phyloP scores from a whole-genome alignment of 2,888 invertebrate species.

The Emmelina monodactyla region DNA sequence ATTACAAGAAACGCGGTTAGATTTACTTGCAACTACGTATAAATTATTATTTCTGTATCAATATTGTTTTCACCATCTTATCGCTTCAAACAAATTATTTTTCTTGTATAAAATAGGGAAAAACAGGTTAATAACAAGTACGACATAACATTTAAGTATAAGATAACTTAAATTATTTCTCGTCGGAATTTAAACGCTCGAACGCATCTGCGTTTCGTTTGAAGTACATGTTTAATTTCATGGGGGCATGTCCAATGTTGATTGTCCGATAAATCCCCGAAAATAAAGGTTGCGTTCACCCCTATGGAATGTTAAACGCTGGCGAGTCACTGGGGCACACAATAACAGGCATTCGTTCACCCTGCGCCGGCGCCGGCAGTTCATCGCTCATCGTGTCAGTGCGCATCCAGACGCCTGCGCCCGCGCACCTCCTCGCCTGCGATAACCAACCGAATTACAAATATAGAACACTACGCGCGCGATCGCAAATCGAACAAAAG shows the following conservation, averaged over 20 bases:
- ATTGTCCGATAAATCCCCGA: constrained; percentile 18
- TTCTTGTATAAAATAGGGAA: no score
- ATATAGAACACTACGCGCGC: constrained; percentile 12
- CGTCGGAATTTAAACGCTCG: no score
- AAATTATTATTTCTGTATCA: no score
- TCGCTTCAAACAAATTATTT: no score
- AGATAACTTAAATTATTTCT: no score
- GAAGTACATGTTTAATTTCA: constrained; percentile 7
- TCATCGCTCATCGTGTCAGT: constrained; percentile 43
- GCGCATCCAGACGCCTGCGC: constrained; percentile 36
- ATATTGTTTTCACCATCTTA: no score
- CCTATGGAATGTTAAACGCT: constrained; percentile 38
- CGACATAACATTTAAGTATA: no score
- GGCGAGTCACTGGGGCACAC: constrained; percentile 21
- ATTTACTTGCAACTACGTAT: no score
- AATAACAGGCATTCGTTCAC: constrained; percentile 28
- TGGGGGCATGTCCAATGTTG: constrained; percentile 5
- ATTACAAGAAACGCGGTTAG: no score
- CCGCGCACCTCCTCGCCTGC: constrained; percentile 25
- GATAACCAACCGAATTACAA: no score
- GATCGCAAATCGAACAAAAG: constrained; percentile 36
- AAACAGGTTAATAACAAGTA: no score
- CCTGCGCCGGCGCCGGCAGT: constrained; percentile 30
- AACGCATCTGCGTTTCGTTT: no score
- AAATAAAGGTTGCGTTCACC: constrained; percentile 36